Evolutionary conservation across 2,797 vertebrate species (phyloP).

Genomic region (Garrulus glandarius): DNA sequence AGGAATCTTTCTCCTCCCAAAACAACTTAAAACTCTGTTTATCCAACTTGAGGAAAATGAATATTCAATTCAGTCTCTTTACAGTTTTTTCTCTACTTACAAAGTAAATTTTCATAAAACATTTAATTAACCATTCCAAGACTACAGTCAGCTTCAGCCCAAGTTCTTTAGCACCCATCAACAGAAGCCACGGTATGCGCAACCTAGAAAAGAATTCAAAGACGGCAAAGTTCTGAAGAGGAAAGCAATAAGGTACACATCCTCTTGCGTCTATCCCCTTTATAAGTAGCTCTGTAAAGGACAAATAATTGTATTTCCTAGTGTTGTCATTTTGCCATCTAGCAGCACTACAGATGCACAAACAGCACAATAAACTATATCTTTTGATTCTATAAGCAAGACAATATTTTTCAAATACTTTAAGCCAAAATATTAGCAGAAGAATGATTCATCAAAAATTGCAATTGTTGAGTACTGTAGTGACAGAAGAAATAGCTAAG

Average conservation of each 20-base stretch:
- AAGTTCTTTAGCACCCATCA: neutral
- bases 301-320: neutral
- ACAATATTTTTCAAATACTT: neutral
- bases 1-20: neutral
- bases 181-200: neutral
- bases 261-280: neutral
- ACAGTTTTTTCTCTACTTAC: neutral
- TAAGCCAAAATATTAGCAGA: neutral
- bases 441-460: neutral
- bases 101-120: neutral
- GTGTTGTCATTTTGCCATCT: neutral
- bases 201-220: neutral
- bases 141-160: neutral
- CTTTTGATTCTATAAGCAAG: neutral
- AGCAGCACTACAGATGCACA: neutral
- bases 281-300: neutral
- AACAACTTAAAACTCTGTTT: neutral
- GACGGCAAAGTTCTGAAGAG: neutral
- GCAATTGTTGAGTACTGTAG: neutral
- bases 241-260: neutral
- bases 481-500: neutral
- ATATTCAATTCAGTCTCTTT: neutral
- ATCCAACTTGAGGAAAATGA: neutral
- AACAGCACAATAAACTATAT: accelerated
- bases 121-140: neutral